phyloP scores from a whole-genome alignment of 2,888 invertebrate species.

The Allolobophora icterica region DNA sequence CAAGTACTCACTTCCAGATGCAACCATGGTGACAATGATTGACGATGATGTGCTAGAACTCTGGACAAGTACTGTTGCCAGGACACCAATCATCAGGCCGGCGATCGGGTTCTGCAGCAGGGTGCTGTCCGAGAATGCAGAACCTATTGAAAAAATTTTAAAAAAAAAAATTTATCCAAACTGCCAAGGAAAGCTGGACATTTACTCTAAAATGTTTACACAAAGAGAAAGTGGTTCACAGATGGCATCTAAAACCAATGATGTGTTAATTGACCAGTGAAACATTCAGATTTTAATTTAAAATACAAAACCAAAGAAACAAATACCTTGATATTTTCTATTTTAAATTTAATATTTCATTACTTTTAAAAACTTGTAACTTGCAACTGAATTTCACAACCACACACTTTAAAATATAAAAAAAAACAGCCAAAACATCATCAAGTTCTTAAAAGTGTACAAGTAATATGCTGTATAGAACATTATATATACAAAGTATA shows the following conservation, averaged over 20 bases:
- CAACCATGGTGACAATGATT: constrained; percentile 64
- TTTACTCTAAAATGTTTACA: background rate
- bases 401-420: too few relatives aligned
- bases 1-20: constrained; percentile 59
- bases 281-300: too few relatives aligned
- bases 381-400: background rate
- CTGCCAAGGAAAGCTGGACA: background rate
- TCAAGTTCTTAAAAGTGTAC: background rate
- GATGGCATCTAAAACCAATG: too few relatives aligned
- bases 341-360: background rate
- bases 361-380: background rate
- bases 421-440: background rate
- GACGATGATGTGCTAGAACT: constrained; percentile 69
- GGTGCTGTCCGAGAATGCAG: constrained; percentile 60
- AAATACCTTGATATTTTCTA: too few relatives aligned
- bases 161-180: background rate
- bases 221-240: too few relatives aligned
- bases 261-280: too few relatives aligned
- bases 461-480: background rate
- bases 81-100: constrained; percentile 70
- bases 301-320: too few relatives aligned
- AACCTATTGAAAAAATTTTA: constrained; percentile 38
- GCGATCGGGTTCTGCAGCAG: constrained; percentile 68
- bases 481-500: too few relatives aligned
- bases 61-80: constrained; percentile 69